Conservation (phyloP, 2,888 invertebrate genomes). For the Eupeodes luniger region DNA sequence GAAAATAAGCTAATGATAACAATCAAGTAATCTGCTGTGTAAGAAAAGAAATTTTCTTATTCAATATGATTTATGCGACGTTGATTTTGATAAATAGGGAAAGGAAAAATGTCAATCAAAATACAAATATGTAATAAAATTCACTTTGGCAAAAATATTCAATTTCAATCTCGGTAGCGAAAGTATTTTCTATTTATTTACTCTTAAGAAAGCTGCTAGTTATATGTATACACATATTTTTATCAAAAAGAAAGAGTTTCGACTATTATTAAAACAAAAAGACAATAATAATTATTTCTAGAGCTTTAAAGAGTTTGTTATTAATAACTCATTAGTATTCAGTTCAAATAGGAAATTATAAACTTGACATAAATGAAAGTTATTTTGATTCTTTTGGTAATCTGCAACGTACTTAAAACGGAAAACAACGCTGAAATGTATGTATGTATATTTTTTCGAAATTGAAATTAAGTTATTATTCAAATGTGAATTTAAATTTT, state of each 20-base stretch:
- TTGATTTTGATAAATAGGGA: slow-evolving; percentile 29
- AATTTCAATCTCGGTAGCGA: slow-evolving; percentile 6
- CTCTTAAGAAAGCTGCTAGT: background rate
- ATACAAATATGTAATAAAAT: background rate
- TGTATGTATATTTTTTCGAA: no score
- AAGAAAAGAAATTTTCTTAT: background rate
- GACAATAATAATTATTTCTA: background rate
- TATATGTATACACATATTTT: background rate
- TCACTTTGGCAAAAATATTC: background rate
- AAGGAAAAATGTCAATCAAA: slow-evolving; percentile 27
- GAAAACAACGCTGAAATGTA: no score
- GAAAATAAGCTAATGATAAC: background rate
- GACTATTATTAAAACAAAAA: background rate
- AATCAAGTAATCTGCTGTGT: background rate
- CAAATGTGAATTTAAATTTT: no score
- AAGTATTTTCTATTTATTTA: slow-evolving; percentile 32
- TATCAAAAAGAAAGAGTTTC: background rate
- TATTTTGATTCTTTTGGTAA: no score
- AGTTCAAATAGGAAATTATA: background rate
- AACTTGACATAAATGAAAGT: no score
- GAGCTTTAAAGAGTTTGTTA: no score
- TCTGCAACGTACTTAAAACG: no score
- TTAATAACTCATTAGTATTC: background rate
- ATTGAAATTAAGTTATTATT: no score
- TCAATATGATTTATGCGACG: slow-evolving; percentile 2